Evolutionary conservation across 2,113 vertebrate species (phyloP).

Genomic region (Sterrhoptilus dennistouni): DNA sequence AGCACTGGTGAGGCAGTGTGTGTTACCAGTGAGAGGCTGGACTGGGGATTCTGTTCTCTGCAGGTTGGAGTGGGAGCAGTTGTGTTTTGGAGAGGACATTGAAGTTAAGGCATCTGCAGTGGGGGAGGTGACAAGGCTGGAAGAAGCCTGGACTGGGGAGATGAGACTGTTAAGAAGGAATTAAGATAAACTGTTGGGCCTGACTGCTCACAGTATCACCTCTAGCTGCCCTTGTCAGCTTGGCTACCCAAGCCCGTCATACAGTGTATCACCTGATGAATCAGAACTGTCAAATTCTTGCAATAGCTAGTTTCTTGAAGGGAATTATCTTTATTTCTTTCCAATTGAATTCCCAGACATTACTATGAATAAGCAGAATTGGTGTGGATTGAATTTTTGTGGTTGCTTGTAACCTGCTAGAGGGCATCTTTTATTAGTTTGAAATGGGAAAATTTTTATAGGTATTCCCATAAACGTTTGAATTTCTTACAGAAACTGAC

Average conservation of each 20-base stretch:
- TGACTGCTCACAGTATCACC: background rate
- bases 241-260: background rate
- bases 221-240: background rate
- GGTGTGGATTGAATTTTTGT: background rate
- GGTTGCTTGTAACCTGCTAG: background rate
- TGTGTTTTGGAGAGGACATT: background rate
- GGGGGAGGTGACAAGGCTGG: background rate
- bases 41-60: background rate
- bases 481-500: background rate
- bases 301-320: background rate
- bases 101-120: background rate
- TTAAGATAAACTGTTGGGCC: background rate
- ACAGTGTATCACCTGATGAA: background rate
- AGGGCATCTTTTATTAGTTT: background rate
- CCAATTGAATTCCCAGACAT: background rate
- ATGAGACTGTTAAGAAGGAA: background rate
- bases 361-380: background rate
- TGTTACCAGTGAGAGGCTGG: background rate
- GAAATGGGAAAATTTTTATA: background rate
- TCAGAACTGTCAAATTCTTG: background rate
- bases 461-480: background rate
- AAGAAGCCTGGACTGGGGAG: background rate
- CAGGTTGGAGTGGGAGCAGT: accelerated
- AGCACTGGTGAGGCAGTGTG: background rate
- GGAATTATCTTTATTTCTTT: background rate